Conservation (phyloP, 1,140 invertebrate genomes). For the Papilio helenus region DNA sequence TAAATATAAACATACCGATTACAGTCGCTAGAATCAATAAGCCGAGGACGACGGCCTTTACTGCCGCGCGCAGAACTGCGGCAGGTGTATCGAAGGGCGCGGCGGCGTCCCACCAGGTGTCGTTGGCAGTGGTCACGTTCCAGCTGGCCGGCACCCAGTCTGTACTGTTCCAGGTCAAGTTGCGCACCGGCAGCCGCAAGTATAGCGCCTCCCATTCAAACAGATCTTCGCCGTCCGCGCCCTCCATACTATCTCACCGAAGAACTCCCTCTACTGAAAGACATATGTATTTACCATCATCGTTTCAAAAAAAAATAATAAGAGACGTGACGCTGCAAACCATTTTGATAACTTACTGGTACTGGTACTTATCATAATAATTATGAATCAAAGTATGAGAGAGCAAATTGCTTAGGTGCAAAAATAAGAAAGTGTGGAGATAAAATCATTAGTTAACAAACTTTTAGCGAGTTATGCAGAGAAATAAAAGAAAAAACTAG, state of each 20-base stretch:
- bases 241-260: conserved; percentile 76
- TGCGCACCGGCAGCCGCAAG: conserved; percentile 59
- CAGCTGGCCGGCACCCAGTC: conserved; percentile 59
- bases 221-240: conserved; percentile 72
- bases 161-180: conserved; percentile 63
- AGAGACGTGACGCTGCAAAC: no score
- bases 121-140: conserved; percentile 64
- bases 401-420: no score
- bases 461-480: no score
- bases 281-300: background rate
- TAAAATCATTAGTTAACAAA: no score
- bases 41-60: conserved; percentile 77
- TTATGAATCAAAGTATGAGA: no score
- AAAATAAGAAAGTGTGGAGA: no score
- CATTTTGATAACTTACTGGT: no score
- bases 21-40: conserved; percentile 80
- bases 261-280: conserved; percentile 56
- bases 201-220: conserved; percentile 74
- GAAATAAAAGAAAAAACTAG: no score
- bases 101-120: conserved; percentile 67
- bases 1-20: conserved; percentile 63
- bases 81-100: conserved; percentile 74
- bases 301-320: background rate
- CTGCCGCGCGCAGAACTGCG: conserved; percentile 71
- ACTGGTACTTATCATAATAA: no score